These are phyloP conservation scores for Brachyistius frenatus DNA, from an alignment of 2,113 vertebrate species.

Conservation along the genomic window DNA sequence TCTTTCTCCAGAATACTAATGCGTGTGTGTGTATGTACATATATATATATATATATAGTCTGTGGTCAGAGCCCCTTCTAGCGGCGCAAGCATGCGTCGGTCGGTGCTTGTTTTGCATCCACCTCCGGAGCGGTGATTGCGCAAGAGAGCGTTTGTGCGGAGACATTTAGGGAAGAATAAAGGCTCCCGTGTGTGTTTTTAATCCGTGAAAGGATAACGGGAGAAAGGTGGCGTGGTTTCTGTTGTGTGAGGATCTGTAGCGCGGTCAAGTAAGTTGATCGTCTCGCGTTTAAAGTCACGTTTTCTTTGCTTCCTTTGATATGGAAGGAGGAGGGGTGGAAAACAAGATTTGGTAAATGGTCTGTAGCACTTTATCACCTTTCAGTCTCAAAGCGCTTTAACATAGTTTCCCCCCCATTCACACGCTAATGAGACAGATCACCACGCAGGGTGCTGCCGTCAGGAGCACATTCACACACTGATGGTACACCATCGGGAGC, in stretches of 20 bases:
- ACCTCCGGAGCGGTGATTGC: conserved; percentile 14
- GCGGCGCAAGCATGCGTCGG: not conserved
- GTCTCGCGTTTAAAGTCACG: not conserved
- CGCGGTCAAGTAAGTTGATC: conserved; percentile 23
- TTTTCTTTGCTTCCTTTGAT: not conserved
- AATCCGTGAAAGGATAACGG: not conserved
- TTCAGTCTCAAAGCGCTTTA: too few relatives aligned
- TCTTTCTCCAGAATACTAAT: not conserved
- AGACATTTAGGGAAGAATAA: not conserved
- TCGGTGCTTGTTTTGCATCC: not conserved
- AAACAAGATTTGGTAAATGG: not conserved
- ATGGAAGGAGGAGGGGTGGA: too few relatives aligned
- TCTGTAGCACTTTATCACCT: not conserved
- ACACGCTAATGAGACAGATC: too few relatives aligned
- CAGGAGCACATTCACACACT: too few relatives aligned
- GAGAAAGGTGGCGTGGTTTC: not conserved
- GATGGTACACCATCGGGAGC: too few relatives aligned
- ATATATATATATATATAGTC: too few relatives aligned
- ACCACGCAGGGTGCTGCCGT: too few relatives aligned
- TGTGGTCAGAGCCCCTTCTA: conserved; percentile 50
- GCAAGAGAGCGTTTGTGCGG: not conserved
- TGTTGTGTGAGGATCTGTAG: not conserved
- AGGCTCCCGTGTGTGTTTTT: too few relatives aligned
- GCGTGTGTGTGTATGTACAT: too few relatives aligned
- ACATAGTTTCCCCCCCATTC: too few relatives aligned